Evolutionary conservation across 2,797 vertebrate species (phyloP), one percentile per base, ranked within the genome.

Genomic region (Meriones psammophilus): DNA sequence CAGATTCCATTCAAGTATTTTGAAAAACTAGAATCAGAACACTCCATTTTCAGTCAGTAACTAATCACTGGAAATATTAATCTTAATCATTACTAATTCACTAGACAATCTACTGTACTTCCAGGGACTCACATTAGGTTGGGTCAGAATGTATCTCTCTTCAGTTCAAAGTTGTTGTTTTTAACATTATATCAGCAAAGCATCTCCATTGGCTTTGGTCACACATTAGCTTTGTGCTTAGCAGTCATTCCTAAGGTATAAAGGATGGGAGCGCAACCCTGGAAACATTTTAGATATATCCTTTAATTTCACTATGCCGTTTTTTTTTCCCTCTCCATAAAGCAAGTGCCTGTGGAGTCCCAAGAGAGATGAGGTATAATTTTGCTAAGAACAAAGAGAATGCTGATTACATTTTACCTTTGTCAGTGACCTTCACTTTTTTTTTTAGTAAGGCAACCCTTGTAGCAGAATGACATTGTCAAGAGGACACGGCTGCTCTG

Each of bases 41-140:
- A 73, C 58, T 62, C 85, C 33, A 36, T 64, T 3, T 60, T 56
- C 18, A 24, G 13, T 30, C 46, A n/a, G 1, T 73, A 39, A 62
- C n/a, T 85, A 22, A 26, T 42, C 42, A 56, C n/a, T 22, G 9
- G 24, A 74, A 10, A 77, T 33, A 13, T n/a, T 7, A 13, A 30
- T 39, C 68, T 89, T 85, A 56, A 77, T 71, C 90, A 26, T 81
- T 62, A 60, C 78, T 24, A 79, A 10, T 46, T 96, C 60, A n/a
- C 20, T 62, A 78, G 22, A 73, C 10, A 62, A 81, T 26, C 7
- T 26, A 42, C 13, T 62, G 20, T 3, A 71, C 84, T 76, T 88
- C 39, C 46, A 77, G 20, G 90, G 71, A 60, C 28, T 71, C 50
- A 0, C 66, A 46, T 78, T 77, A 56, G 5, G 6, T 1, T 54